Evolutionary conservation across 2,888 invertebrate species (phyloP).

Genomic region (Drosophila lacicola): DNA sequence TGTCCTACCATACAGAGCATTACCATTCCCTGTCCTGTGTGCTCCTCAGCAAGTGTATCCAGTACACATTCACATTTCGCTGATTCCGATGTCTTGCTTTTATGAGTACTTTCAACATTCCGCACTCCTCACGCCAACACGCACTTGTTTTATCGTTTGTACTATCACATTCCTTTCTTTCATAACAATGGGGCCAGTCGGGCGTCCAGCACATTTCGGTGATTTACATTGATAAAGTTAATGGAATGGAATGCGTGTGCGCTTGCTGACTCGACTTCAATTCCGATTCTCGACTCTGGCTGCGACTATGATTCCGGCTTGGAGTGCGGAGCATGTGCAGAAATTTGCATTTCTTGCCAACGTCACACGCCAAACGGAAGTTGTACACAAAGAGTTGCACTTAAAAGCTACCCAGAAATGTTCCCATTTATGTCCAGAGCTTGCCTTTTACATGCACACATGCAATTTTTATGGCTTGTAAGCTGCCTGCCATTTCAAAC

Average conservation of each 20-base stretch:
- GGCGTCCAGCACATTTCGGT: constrained; percentile 68
- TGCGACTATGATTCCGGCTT: constrained; percentile 28
- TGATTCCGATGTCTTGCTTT: constrained; percentile 55
- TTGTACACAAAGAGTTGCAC: constrained; percentile 81
- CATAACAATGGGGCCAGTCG: constrained; percentile 57
- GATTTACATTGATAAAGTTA: constrained; percentile 79
- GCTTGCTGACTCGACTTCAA: constrained; percentile 67
- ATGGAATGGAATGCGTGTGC: constrained; percentile 78
- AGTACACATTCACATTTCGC: constrained; percentile 41
- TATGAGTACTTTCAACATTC: constrained; percentile 55
- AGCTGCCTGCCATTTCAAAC: constrained; percentile 48
- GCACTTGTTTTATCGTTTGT: constrained; percentile 69
- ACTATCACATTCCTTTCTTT: constrained; percentile 58
- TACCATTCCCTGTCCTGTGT: neutral
- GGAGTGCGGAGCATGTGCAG: constrained; percentile 41
- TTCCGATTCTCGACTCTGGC: constrained; percentile 38
- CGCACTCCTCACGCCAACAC: constrained; percentile 49
- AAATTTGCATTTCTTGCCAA: constrained; percentile 77
- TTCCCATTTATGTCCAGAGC: constrained; percentile 64
- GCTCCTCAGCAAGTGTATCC: constrained; percentile 11
- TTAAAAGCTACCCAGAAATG: constrained; percentile 68
- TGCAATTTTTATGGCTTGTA: constrained; percentile 81
- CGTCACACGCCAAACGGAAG: constrained; percentile 77
- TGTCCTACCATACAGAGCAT: neutral
- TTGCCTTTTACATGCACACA: constrained; percentile 51